These are phyloP conservation scores for Mus spretus DNA, from an alignment of 2,797 vertebrate genomes.

Conservation along the genomic window DNA sequence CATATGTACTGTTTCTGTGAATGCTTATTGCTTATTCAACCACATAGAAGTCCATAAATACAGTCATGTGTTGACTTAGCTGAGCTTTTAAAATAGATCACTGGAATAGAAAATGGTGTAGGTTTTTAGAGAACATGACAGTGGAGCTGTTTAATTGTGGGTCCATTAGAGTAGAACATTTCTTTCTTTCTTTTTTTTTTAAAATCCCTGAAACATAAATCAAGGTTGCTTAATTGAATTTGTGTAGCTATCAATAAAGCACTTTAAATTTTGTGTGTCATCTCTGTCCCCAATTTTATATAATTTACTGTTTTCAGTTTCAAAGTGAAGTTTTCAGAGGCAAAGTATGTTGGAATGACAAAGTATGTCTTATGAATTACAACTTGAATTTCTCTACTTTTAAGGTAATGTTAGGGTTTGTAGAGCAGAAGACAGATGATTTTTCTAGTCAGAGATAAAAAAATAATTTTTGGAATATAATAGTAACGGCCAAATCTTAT, in stretches of 20 bases:
- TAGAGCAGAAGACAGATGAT: neutral
- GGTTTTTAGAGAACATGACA: neutral
- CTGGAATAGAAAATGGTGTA: neutral
- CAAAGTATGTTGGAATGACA: neutral
- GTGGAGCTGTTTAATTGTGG: neutral
- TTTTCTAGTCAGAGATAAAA: neutral
- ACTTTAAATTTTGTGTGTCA: constrained; percentile 46
- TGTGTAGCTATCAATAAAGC: neutral
- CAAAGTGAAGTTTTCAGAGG: constrained; percentile 26
- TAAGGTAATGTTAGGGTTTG: neutral
- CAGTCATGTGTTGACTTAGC: neutral
- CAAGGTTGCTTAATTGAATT: neutral
- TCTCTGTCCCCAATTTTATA: neutral
- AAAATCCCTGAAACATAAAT: constrained; percentile 12
- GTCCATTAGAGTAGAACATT: neutral
- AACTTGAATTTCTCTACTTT: constrained; percentile 19
- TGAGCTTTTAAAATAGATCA: neutral
- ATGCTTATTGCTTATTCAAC: neutral
- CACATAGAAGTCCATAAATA: neutral
- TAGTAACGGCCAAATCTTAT: neutral
- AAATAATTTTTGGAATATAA: neutral
- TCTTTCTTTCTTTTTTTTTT: neutral
- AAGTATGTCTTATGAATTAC: neutral
- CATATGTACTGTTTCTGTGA: neutral
- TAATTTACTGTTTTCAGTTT: constrained; percentile 54